Conservation (phyloP, 2,113 vertebrate species). For the Ardeotis arabs region DNA sequence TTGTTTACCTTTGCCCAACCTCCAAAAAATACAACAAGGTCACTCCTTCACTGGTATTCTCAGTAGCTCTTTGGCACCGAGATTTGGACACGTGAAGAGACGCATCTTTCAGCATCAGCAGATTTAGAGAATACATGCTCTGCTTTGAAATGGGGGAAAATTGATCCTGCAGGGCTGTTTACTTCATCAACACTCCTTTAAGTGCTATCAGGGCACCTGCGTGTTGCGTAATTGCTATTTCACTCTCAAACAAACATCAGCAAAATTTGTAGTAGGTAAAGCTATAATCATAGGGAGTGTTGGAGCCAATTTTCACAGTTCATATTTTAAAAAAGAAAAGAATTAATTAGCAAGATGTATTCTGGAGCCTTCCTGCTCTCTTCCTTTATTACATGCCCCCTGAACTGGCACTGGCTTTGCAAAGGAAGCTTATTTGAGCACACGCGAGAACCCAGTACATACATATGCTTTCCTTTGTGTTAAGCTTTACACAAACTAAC, state of each 20-base stretch:
- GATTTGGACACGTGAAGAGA: not conserved
- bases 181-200: constrained; percentile 16
- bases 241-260: constrained; percentile 1
- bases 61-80: not conserved
- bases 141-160: constrained; percentile 23
- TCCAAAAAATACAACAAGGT: not conserved
- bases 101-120: constrained; percentile 53
- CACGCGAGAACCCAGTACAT: not conserved
- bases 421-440: not conserved
- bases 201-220: constrained; percentile 38
- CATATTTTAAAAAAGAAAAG: not conserved
- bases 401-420: not conserved
- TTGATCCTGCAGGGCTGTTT: constrained; percentile 64
- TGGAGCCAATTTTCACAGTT: constrained; percentile 32
- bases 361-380: not conserved
- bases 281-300: not conserved
- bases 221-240: constrained; percentile 14
- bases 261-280: constrained; percentile 29
- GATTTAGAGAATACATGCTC: not conserved
- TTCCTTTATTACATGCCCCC: not conserved
- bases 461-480: not conserved
- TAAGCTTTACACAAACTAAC: not conserved
- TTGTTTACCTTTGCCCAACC: not conserved
- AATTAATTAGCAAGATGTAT: not conserved
- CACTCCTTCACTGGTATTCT: not conserved